These are phyloP conservation scores for Zoroaster sp. DNA, from an alignment of 53 echinoderm and acorn worm species.

Conservation along the genomic window DNA sequence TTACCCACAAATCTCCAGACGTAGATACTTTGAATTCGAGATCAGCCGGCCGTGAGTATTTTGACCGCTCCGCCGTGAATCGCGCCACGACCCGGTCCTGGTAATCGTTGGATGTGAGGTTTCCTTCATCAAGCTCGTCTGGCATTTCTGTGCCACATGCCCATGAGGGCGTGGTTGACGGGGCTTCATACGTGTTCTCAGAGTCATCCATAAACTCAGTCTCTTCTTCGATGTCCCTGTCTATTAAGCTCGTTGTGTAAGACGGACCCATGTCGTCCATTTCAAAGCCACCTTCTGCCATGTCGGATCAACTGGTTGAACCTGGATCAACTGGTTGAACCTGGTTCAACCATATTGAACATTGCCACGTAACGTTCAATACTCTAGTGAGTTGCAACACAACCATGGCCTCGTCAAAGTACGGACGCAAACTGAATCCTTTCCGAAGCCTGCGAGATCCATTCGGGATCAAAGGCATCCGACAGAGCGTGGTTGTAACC, in stretches of 20 bases:
- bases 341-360: too few relatives aligned
- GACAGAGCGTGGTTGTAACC: background rate
- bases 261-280: too few relatives aligned
- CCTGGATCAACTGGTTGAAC: too few relatives aligned
- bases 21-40: slow-evolving; percentile 1
- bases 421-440: background rate
- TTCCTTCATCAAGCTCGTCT: background rate
- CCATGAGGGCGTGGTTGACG: too few relatives aligned
- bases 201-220: too few relatives aligned
- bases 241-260: too few relatives aligned
- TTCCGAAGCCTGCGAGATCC: background rate
- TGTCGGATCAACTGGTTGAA: too few relatives aligned
- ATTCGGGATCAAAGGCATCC: background rate
- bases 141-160: slow-evolving; percentile 4
- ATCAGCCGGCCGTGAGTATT: slow-evolving; percentile 3
- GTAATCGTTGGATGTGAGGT: background rate
- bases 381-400: too few relatives aligned
- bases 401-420: background rate
- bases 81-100: background rate
- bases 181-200: too few relatives aligned
- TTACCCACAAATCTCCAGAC: slow-evolving; percentile 11
- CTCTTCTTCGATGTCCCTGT: too few relatives aligned
- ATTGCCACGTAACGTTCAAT: too few relatives aligned
- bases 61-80: slow-evolving; percentile 8
- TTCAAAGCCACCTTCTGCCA: too few relatives aligned